These are phyloP conservation scores for Albula glossodonta DNA, from an alignment of 2,113 vertebrate species.

Conservation along the genomic window DNA sequence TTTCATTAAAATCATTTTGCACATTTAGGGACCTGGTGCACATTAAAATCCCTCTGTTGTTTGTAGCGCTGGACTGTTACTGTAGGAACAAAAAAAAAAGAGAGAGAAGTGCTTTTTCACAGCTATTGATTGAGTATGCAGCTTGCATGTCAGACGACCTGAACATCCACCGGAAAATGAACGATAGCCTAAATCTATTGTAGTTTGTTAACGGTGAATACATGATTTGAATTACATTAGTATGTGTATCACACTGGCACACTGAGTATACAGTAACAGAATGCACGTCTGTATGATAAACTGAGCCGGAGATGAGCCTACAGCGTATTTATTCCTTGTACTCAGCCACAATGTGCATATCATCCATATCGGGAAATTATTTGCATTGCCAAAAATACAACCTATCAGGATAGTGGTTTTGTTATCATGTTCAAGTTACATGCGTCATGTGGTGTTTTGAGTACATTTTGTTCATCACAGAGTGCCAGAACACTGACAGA, in stretches of 20 bases:
- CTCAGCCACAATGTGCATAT: too few relatives aligned
- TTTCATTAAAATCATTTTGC: background rate
- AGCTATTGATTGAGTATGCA: background rate
- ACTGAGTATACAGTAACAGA: background rate
- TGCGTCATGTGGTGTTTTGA: too few relatives aligned
- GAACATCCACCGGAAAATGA: background rate
- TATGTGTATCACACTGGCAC: background rate
- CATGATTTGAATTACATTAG: background rate
- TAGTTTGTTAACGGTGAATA: background rate
- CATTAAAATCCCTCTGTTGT: background rate
- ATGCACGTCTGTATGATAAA: background rate
- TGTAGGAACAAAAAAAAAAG: background rate
- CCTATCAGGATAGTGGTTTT: too few relatives aligned
- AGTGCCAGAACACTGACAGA: too few relatives aligned
- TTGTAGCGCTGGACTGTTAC: background rate
- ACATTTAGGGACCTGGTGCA: background rate
- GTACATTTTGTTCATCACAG: too few relatives aligned
- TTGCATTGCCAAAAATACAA: too few relatives aligned
- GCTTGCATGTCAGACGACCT: constrained; percentile 3
- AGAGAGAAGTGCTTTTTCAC: background rate
- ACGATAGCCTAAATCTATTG: background rate
- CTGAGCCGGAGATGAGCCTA: background rate
- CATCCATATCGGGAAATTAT: too few relatives aligned
- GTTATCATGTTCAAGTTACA: too few relatives aligned
- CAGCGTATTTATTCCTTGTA: too few relatives aligned